phyloP scores from a whole-genome alignment of 2,113 vertebrate species.

The Indri indri region DNA sequence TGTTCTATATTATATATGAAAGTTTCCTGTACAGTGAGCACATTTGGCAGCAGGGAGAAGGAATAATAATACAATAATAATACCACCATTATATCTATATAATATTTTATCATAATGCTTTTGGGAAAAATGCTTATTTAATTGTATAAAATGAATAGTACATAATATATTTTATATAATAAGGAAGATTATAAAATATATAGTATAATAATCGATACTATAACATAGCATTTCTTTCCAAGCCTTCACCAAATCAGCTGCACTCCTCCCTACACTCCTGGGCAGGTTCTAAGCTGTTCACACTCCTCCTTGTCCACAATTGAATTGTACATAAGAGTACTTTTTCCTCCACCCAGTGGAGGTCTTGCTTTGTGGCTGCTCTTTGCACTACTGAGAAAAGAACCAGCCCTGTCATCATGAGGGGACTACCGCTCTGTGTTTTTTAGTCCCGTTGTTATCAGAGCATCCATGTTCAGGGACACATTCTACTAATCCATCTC shows the following conservation, averaged over 20 bases:
- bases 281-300: neutral
- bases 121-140: neutral
- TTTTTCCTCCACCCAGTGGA: neutral
- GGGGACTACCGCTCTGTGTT: neutral
- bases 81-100: neutral
- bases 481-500: neutral
- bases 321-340: neutral
- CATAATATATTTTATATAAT: neutral
- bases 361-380: neutral
- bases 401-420: neutral
- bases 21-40: neutral
- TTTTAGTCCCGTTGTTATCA: neutral
- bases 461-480: neutral
- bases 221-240: neutral
- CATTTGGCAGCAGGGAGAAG: neutral
- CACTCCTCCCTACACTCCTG: neutral
- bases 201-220: neutral
- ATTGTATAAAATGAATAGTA: neutral
- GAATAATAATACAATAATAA: neutral
- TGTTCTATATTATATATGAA: neutral
- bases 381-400: neutral
- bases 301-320: neutral
- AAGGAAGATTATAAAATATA: neutral
- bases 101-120: neutral
- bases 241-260: neutral